These are phyloP conservation scores for Chrysotoxum bicinctum DNA, from an alignment of 2,888 invertebrate species.

Conservation along the genomic window DNA sequence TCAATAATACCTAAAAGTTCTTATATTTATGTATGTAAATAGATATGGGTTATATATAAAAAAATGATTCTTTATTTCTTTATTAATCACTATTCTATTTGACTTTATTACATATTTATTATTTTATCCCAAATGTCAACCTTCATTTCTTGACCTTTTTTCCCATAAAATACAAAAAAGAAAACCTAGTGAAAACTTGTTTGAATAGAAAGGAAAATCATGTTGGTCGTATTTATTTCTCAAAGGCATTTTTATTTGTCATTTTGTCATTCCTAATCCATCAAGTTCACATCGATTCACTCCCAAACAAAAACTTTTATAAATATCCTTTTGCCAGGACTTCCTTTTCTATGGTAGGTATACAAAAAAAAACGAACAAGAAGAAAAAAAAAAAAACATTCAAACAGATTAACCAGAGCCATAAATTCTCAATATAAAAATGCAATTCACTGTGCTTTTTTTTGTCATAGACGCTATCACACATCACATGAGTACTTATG, in stretches of 20 bases:
- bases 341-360: neutral
- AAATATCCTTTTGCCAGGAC: neutral
- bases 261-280: conserved; percentile 24
- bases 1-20: no score
- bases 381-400: neutral
- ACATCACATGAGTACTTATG: neutral
- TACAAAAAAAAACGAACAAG: neutral
- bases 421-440: conserved; percentile 42
- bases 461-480: neutral
- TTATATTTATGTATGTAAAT: no score
- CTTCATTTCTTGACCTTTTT: conserved; percentile 23
- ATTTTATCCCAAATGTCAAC: neutral
- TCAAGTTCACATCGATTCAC: conserved; percentile 28
- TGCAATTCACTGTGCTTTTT: conserved; percentile 37
- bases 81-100: neutral
- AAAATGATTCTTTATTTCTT: neutral
- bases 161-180: neutral
- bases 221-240: conserved; percentile 3
- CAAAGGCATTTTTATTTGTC: conserved; percentile 15
- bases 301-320: conserved; percentile 5
- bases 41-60: no score
- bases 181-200: neutral
- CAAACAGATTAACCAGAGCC: conserved; percentile 18
- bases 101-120: neutral
- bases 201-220: conserved; percentile 31